Evolutionary conservation across 2,888 invertebrate species (phyloP).

Genomic region (Agonopterix heracliana): DNA sequence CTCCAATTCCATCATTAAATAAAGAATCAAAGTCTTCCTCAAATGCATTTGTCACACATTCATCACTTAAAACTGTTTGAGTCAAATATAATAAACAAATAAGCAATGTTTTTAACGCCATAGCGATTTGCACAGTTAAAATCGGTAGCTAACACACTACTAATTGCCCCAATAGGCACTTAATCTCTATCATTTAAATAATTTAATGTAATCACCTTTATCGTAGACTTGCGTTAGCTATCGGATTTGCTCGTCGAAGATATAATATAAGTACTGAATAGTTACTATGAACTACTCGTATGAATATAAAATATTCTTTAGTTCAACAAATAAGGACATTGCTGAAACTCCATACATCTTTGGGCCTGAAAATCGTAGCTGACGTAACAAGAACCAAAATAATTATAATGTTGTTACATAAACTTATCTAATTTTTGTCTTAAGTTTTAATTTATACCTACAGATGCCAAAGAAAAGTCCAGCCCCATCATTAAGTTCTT

Average conservation of each 20-base stretch:
- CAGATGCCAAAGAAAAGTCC: too few species aligned
- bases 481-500: too few species aligned
- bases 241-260: not conserved
- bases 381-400: too few species aligned
- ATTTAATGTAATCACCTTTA: not conserved
- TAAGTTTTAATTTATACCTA: too few species aligned
- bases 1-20: conserved; percentile 24
- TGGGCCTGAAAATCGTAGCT: too few species aligned
- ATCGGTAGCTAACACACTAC: not conserved
- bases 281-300: too few species aligned
- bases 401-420: too few species aligned
- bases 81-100: not conserved
- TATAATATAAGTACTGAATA: too few species aligned
- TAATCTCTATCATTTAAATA: not conserved
- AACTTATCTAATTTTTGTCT: too few species aligned
- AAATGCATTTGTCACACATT: conserved; percentile 4
- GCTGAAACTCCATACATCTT: too few species aligned
- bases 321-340: too few species aligned
- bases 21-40: conserved; percentile 4
- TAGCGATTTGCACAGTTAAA: conserved; percentile 2
- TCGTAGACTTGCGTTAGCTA: not conserved
- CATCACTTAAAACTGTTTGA: not conserved
- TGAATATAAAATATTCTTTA: too few species aligned
- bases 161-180: not conserved
- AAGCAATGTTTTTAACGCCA: not conserved